These are phyloP conservation scores for Diploscapter pachys DNA, from an alignment of 1,140 invertebrate genomes.

Conservation along the genomic window DNA sequence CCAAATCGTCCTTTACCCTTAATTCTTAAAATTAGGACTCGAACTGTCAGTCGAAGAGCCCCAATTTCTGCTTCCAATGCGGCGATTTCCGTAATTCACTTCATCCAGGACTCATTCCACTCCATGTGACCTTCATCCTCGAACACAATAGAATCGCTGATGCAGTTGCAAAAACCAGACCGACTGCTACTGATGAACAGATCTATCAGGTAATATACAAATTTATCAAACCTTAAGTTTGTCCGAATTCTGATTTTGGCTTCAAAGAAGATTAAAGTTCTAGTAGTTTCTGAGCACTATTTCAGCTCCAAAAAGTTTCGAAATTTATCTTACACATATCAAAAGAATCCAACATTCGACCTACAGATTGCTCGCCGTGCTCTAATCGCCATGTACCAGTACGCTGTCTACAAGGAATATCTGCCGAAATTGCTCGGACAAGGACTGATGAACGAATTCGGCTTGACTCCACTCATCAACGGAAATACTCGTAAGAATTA, in stretches of 20 bases:
- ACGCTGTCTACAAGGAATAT: slow-evolving; percentile 30
- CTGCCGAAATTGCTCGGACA: slow-evolving; percentile 25
- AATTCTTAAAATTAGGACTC: slow-evolving; percentile 18
- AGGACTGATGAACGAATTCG: slow-evolving; percentile 17
- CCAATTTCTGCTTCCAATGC: slow-evolving; percentile 23
- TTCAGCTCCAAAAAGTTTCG: too few relatives aligned
- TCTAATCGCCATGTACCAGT: slow-evolving; percentile 23
- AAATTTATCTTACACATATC: too few relatives aligned
- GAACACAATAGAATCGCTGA: slow-evolving; percentile 28
- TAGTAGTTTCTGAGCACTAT: too few relatives aligned
- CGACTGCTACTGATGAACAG: slow-evolving; percentile 26
- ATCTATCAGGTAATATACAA: slow-evolving; percentile 15
- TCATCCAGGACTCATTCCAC: slow-evolving; percentile 32
- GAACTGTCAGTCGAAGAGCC: slow-evolving; percentile 31
- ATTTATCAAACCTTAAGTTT: neutral
- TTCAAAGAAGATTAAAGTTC: too few relatives aligned
- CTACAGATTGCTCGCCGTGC: slow-evolving; percentile 2
- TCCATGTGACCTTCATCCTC: slow-evolving; percentile 29
- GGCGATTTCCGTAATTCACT: slow-evolving; percentile 36
- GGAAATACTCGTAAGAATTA: slow-evolving; percentile 1
- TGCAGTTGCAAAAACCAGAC: neutral
- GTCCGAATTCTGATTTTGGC: neutral
- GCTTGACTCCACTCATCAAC: slow-evolving; percentile 11
- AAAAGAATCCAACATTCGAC: too few relatives aligned
- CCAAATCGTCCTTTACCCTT: neutral